Evolutionary conservation across 2,797 vertebrate species (phyloP), one percentile per base, ranked within the genome.

Genomic region (Eleutherodactylus coqui): DNA sequence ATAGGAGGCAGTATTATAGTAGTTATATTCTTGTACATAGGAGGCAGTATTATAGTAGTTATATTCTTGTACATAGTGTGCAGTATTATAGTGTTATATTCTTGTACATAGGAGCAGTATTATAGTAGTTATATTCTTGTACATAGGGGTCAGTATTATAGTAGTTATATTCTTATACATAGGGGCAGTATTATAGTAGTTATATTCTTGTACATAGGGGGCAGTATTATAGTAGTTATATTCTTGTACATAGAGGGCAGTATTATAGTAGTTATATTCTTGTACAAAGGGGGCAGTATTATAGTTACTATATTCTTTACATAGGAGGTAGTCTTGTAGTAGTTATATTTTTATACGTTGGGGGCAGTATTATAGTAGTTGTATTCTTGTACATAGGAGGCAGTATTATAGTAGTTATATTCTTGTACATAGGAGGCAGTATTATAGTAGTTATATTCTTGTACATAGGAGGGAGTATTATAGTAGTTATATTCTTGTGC

Each of bases 1-100:
- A 58, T 58, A 58, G 55, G 55, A 27, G 5, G 67, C 19, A 70
- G 67, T 70, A 70, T 70, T 70, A 70, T 70, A 70, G 34, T 41
- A 70, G 67, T 70, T 70, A 70, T 70, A 70, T 70, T 70, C 67
- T n/a, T 70, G 67, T 70, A 70, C 10, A 64, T 64, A 64, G 67
- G 67, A 13, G n/a, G 67, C 19, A 70, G 67, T 70, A 70, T 70
- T 70, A 70, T 70, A 70, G 67, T 70, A 70, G 67, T 70, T 70
- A 70, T 70, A 70, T 70, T 70, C 67, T 41, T 41, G 67, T 70
- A 70, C 10, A 70, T 70, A 70, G 67, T n/a, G 67, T 5, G 19
- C 36, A 70, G 67, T 70, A 70, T 70, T 70, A 70, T 70, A 70
- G 67, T 70, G 34, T 70, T 70, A 70, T 70, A 70, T 70, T 41